Percentiles rank a stretch among this genome's conserved stretches.
Conservation (phyloP, 2,888 invertebrate genomes). For the Neoscelio sp. region DNA sequence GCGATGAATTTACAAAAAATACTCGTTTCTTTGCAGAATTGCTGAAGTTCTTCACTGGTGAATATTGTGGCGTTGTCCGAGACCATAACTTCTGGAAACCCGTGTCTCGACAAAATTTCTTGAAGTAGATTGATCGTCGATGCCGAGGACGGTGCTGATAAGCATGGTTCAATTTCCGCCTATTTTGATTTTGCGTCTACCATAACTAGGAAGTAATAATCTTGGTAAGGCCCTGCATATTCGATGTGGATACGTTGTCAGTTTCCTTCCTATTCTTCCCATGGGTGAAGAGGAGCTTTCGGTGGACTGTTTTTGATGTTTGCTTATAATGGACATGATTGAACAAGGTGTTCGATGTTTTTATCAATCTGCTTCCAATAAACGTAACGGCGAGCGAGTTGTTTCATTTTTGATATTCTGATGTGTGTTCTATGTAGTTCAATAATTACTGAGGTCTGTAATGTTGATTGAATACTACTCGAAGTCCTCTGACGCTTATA, state of each 20-base stretch:
- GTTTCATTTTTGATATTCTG: conserved; percentile 63
- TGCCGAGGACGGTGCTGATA: conserved; percentile 33
- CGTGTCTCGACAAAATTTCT: conserved; percentile 59
- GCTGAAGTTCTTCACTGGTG: conserved; percentile 48
- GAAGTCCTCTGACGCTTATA: conserved; percentile 69
- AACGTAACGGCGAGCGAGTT: conserved; percentile 58
- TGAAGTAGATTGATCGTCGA: conserved; percentile 55
- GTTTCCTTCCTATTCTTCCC: conserved; percentile 55
- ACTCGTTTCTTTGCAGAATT: conserved; percentile 26
- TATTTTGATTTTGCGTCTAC: conserved; percentile 69
- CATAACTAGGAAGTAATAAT: conserved; percentile 58
- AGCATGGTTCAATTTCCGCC: conserved; percentile 65
- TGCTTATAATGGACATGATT: conserved; percentile 47
- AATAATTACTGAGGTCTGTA: conserved; percentile 33
- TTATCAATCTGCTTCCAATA: conserved; percentile 67
- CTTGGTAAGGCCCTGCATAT: conserved; percentile 66
- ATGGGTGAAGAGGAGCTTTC: conserved; percentile 52
- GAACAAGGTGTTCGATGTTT: conserved; percentile 58
- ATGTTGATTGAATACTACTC: conserved; percentile 65
- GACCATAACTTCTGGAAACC: conserved; percentile 62
- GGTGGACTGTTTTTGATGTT: conserved; percentile 49
- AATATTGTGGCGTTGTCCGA: conserved; percentile 70
- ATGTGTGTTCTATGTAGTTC: conserved; percentile 66
- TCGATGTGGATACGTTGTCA: conserved; percentile 22
- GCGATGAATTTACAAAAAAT: conserved; percentile 42